Evolutionary conservation across 2,797 vertebrate genomes (phyloP), one percentile per base, ranked within the genome.

Genomic region (Cynopterus sphinx): DNA sequence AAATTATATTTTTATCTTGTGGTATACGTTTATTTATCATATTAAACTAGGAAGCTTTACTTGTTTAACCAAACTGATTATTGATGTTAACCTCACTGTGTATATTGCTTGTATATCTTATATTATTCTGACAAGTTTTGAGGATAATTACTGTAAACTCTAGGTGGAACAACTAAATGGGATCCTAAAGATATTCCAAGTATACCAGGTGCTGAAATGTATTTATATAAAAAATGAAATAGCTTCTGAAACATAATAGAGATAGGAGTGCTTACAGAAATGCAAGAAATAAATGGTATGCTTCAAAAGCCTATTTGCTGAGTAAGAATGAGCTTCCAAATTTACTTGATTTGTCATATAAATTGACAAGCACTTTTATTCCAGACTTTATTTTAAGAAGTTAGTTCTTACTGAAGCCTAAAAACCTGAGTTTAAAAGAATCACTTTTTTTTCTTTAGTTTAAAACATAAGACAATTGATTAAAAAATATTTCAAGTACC

Each of bases 301-400:
- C 46, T 78, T 87, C n/a, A 51, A 75, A 55, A 81, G 16, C 88
- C 17, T 82, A 26, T 78, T 71, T 79, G 11, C 28, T 78, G 53
- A 82, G 49, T 79, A 39, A 89, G 26, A 97, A 84, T 55, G 36
- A 77, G 16, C n/a, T 84, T 84, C 67, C 82, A 92, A 91, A 83
- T 92, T 91, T 85, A 53, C 9, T 75, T 89, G 33, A 68, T 74
- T 84, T 95, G 41, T 92, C 61, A 77, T 53, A 9, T 39, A 68
- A 19, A 90, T 81, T 92, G 49, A 88, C 39, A 91, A 91, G 68
- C 85, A 87, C 79, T 87, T 79, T 85, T 86, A 71, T 53, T 74
- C 39, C 92, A 68, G 88, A 83, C 70, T 87, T 95, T 46, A 71
- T 73, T 87, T 79, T 86, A 41, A 88, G 61, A 86, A 70, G 28